Conservation (phyloP, 2,797 vertebrate genomes). For the Enoplosus armatus region DNA sequence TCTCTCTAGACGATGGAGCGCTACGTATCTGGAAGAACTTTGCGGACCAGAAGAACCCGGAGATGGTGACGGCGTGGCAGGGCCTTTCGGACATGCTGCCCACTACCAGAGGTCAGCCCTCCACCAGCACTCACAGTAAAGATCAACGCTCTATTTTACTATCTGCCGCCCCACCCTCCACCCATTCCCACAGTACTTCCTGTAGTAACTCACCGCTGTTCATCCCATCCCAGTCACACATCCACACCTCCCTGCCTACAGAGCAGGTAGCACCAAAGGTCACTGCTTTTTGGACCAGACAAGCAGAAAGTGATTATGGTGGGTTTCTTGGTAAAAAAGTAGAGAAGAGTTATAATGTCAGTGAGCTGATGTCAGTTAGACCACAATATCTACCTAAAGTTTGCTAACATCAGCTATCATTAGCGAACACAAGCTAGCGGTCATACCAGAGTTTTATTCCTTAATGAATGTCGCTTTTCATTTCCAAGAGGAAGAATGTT, state of each 20-base stretch:
- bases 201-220: neutral
- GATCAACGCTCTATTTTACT: constrained; percentile 64
- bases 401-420: too few relatives aligned
- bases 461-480: neutral
- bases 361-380: too few relatives aligned
- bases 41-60: constrained; percentile 97
- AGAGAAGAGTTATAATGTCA: too few relatives aligned
- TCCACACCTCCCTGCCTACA: constrained; percentile 12
- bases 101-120: constrained; percentile 92
- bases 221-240: constrained; percentile 29
- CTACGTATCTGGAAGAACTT: constrained; percentile 99
- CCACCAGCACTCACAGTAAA: constrained; percentile 76
- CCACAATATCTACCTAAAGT: too few relatives aligned
- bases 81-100: constrained; percentile 98
- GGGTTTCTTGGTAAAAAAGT: neutral
- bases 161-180: constrained; percentile 2
- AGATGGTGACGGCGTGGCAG: constrained; percentile 99
- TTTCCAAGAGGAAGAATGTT: neutral
- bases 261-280: constrained; percentile 8
- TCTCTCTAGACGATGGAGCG: constrained; percentile 91
- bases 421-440: neutral
- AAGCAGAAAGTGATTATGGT: neutral
- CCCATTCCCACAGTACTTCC: constrained; percentile 31
- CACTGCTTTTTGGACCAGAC: neutral
- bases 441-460: neutral